These are phyloP conservation scores for Campoletis sonorensis DNA, from an alignment of 1,140 invertebrate genomes.

Conservation along the genomic window DNA sequence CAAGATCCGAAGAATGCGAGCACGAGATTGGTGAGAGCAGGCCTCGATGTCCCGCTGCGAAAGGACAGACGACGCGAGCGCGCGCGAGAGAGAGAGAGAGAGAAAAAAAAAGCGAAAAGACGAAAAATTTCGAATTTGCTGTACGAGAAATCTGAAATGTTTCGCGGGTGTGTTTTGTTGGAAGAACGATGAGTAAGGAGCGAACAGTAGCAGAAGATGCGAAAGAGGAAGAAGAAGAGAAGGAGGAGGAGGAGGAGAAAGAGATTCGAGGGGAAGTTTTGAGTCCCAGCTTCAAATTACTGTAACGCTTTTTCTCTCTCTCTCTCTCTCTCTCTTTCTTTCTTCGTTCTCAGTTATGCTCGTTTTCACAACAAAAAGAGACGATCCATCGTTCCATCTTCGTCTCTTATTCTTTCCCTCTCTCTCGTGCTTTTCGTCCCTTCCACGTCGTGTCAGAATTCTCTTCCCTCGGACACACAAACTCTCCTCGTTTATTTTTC, in stretches of 20 bases:
- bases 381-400: background rate
- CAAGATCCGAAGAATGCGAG: slow-evolving; percentile 26
- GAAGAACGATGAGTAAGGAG: background rate
- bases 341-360: background rate
- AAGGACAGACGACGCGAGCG: background rate
- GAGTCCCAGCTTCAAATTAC: background rate
- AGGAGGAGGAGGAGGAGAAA: background rate
- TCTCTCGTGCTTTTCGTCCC: slow-evolving; percentile 40
- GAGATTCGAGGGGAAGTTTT: background rate
- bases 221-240: background rate
- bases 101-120: background rate
- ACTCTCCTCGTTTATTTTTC: background rate
- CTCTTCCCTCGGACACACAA: background rate
- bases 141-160: slow-evolving; percentile 5
- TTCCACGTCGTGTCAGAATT: background rate
- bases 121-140: slow-evolving; percentile 13
- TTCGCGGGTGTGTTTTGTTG: background rate
- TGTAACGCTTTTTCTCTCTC: background rate
- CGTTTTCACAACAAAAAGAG: background rate
- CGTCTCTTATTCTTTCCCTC: background rate
- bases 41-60: background rate
- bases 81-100: background rate
- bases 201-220: background rate
- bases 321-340: background rate
- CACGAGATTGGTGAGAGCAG: slow-evolving; percentile 6